These are phyloP conservation scores for Chaetodon trifasciatus DNA, from an alignment of 2,797 vertebrate genomes.

Conservation along the genomic window DNA sequence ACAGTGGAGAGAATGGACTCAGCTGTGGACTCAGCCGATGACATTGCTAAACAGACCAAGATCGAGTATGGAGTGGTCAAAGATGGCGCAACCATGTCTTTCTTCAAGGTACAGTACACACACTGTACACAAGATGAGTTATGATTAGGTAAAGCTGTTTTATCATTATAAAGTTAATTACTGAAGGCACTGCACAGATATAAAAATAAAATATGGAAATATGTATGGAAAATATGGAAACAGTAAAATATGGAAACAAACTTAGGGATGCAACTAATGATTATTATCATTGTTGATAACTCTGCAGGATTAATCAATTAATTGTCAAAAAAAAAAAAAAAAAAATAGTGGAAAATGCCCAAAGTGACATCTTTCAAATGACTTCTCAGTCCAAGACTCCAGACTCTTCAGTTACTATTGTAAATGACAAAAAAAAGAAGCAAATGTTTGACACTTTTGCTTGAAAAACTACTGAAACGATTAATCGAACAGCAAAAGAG, in stretches of 20 bases:
- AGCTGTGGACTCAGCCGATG: slow-evolving; percentile 95
- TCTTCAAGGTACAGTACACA: slow-evolving; percentile 92
- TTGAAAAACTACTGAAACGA: too few relatives aligned
- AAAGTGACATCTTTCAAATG: too few relatives aligned
- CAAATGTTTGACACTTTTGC: too few relatives aligned
- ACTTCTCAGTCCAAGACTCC: too few relatives aligned
- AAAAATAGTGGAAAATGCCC: too few relatives aligned
- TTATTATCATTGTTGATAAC: too few relatives aligned
- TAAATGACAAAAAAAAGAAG: too few relatives aligned
- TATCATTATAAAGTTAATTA: background rate
- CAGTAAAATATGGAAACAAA: background rate
- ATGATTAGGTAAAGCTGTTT: background rate
- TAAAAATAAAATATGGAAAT: background rate
- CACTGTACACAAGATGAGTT: background rate
- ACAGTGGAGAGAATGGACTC: slow-evolving; percentile 98
- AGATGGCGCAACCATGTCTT: slow-evolving; percentile 98
- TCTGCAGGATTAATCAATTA: too few relatives aligned
- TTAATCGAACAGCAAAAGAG: too few relatives aligned
- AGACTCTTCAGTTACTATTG: too few relatives aligned
- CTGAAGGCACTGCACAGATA: background rate
- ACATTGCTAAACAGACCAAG: slow-evolving; percentile 98
- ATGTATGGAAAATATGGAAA: background rate
- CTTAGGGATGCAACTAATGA: too few relatives aligned
- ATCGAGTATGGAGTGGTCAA: slow-evolving; percentile 98
- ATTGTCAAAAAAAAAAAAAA: too few relatives aligned